Base-by-base conservation (phyloP, 2,113 vertebrate genomes). In the Nestor notabilis region DNA sequence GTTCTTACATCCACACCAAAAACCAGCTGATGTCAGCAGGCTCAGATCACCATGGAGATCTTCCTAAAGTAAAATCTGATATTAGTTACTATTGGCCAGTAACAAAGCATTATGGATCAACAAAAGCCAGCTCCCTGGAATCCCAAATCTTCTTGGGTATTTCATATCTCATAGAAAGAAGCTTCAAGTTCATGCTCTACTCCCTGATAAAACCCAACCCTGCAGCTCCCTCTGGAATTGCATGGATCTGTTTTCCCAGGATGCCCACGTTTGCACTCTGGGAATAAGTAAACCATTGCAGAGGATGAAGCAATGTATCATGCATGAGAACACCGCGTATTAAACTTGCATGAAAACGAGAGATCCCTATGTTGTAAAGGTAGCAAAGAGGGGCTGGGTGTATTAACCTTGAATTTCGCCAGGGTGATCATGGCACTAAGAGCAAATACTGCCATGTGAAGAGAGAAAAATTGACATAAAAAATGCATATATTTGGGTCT, bases 41-140 rank as follows among this genome's bases (percentile, higher is more conserved):
- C 93, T 92, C 53, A 58, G 87, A 95, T 97, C 96, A 95, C 96
- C 91, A 94, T 95, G 96, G 97, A 94, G 95, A 96, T 91, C 65
- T 93, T 90, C 74, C 74, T 82, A 56, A 95, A 91, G 92, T 83
- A 87, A 92, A 91, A 91, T 46, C 93, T 89, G 77, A 5, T 85
- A 74, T 87, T 92, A 87, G 92, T 89, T 87, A 53, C 78, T 84
- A 12, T 74, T 81, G 90, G 90, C 83, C 43, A 28, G 39, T 55
- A 64, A n/a, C 9, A 43, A 78, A 94, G 31, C 56, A 12, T 46
- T 41, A 43, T 39, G 61, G 76, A 82, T 87, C 60, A 35, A 55
- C 17, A 79, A 64, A 87, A 77, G n/a, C 56, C 24, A 66, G 53
- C 50, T 74, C 68, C 74, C 19, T 0, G 1, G 68, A 83, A 69